Percentiles rank a stretch among this genome's conserved stretches.
Conservation (phyloP, 2,888 invertebrate genomes). For the Hemaris fuciformis region DNA sequence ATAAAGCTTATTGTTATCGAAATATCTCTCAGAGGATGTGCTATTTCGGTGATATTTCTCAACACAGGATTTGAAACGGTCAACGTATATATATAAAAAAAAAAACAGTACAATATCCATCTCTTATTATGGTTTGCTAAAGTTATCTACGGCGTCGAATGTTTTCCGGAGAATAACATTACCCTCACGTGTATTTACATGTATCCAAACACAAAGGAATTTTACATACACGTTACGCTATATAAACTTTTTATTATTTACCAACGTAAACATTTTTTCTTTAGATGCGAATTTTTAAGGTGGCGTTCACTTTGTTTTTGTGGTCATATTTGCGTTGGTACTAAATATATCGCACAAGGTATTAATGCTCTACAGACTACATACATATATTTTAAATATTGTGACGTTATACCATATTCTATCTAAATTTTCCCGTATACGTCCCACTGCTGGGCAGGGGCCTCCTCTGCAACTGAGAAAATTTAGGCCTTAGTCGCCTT, state of each 20-base stretch:
- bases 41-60: neutral
- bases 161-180: neutral
- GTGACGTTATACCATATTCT: too few relatives aligned
- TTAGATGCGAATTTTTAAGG: slow-evolving; percentile 10
- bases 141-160: neutral
- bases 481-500: too few relatives aligned
- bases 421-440: too few relatives aligned
- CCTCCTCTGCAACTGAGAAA: too few relatives aligned
- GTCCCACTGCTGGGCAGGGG: too few relatives aligned
- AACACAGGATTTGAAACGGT: neutral
- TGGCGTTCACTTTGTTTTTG: slow-evolving; percentile 15
- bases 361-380: too few relatives aligned
- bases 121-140: neutral
- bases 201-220: neutral
- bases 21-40: neutral
- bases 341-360: too few relatives aligned
- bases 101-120: neutral
- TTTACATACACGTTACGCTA: neutral
- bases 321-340: slow-evolving; percentile 10
- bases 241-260: neutral
- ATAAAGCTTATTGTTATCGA: neutral
- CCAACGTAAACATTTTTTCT: slow-evolving; percentile 5
- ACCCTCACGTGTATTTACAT: neutral
- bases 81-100: neutral
- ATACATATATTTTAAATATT: too few relatives aligned